A percentile compares a stretch with the other conserved stretches of the same genome.
phyloP scores from a whole-genome alignment of 2,113 vertebrate genomes.

The Apus apus region DNA sequence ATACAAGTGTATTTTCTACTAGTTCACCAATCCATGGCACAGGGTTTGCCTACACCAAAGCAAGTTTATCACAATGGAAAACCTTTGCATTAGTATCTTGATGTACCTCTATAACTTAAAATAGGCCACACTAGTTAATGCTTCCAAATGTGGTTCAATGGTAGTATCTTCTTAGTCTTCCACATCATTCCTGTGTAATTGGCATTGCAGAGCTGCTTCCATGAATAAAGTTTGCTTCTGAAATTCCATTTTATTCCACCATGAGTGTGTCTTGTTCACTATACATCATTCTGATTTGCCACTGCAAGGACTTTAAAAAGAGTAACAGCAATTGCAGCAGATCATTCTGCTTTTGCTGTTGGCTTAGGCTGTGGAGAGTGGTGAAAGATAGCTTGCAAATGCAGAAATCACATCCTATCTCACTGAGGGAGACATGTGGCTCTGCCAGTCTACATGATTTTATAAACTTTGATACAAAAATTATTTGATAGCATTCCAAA shows the following conservation, averaged over 20 bases:
- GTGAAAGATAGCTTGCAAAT: background rate
- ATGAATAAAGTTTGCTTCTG: background rate
- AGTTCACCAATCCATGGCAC: background rate
- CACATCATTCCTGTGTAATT: background rate
- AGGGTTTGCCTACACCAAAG: background rate
- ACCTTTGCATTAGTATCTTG: background rate
- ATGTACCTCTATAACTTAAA: background rate
- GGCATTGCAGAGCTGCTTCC: background rate
- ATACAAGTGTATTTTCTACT: background rate
- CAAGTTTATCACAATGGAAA: background rate
- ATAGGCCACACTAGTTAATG: background rate
- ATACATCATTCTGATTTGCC: background rate
- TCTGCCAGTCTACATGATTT: background rate
- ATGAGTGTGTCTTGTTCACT: fast-evolving
- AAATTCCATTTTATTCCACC: background rate
- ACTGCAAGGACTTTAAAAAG: background rate
- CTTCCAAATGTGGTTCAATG: background rate
- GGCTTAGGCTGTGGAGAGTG: background rate
- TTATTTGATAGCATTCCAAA: background rate
- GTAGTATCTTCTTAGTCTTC: background rate
- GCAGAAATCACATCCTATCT: background rate
- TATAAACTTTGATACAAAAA: background rate
- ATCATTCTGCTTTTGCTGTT: background rate
- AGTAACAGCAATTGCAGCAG: background rate
- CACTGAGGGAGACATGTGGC: background rate